Evolutionary conservation across 2,113 vertebrate genomes (phyloP).

Genomic region (Peromyscus maniculatus): DNA sequence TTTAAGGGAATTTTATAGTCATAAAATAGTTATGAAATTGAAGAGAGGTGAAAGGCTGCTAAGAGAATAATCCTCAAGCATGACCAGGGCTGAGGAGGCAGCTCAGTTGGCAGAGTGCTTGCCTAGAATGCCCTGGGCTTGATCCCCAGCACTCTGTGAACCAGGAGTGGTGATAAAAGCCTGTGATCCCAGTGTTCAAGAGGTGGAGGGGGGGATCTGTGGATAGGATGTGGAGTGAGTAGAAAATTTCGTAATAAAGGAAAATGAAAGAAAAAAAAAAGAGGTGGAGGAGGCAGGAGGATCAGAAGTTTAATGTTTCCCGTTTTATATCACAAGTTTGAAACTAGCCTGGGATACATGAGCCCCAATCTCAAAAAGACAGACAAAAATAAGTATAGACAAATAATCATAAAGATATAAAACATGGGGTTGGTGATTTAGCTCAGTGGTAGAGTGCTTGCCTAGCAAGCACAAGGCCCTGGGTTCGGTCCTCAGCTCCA

Average conservation of each 20-base stretch:
- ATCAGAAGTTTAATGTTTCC: not conserved
- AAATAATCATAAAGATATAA: constrained; percentile 35
- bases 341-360: not conserved
- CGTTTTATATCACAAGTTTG: not conserved
- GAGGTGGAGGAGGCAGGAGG: not conserved
- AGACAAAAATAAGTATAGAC: not conserved
- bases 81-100: not conserved
- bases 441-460: too few relatives aligned
- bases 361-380: not conserved
- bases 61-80: constrained; percentile 44
- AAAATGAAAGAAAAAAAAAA: too few relatives aligned
- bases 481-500: too few relatives aligned
- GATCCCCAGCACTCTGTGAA: not conserved
- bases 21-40: constrained; percentile 49
- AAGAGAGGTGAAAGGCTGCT: not conserved
- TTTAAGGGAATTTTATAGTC: constrained; percentile 41
- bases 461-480: too few relatives aligned
- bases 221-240: too few relatives aligned
- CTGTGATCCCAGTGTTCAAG: not conserved
- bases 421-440: not conserved
- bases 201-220: not conserved
- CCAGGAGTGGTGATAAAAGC: not conserved
- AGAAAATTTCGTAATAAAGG: too few relatives aligned
- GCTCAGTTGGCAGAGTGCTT: not conserved
- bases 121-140: not conserved